phyloP scores from a whole-genome alignment of 2,888 invertebrate genomes.

The Alviniconcha strummeri region DNA sequence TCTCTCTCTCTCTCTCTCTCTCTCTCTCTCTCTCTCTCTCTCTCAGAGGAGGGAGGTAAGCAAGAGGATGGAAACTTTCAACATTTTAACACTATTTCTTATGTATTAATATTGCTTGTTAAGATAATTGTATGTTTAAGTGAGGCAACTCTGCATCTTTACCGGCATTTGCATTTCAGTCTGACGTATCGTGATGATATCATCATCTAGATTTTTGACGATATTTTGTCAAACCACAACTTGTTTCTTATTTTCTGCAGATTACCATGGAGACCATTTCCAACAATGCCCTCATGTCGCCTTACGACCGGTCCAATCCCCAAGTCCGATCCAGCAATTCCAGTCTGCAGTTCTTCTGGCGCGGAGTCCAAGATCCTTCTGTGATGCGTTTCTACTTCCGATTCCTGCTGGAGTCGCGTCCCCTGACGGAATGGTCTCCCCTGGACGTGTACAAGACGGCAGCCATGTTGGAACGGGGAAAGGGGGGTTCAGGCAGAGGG shows the following conservation, averaged over 20 bases:
- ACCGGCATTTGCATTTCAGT: too few relatives aligned
- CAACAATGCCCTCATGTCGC: conserved; percentile 18
- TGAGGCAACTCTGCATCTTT: too few relatives aligned
- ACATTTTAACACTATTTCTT: too few relatives aligned
- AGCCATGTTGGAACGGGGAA: not conserved
- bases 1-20: not conserved
- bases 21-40: not conserved
- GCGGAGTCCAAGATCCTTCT: conserved; percentile 16
- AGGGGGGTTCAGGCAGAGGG: not conserved
- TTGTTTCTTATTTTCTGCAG: not conserved
- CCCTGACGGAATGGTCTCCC: conserved; percentile 12
- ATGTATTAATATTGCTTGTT: too few relatives aligned
- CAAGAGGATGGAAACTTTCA: too few relatives aligned
- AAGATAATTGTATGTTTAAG: too few relatives aligned
- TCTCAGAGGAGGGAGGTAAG: too few relatives aligned
- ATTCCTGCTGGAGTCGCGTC: not conserved
- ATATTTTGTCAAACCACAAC: too few relatives aligned
- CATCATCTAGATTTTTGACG: too few relatives aligned
- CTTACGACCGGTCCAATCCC: conserved; percentile 13
- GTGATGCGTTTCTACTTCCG: not conserved
- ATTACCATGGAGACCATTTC: not conserved
- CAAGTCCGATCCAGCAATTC: conserved; percentile 17
- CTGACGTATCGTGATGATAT: too few relatives aligned
- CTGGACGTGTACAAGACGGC: conserved; percentile 12
- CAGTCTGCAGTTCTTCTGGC: conserved; percentile 24